Conservation (phyloP, 2,113 vertebrate genomes). For the Tichodroma muraria region DNA sequence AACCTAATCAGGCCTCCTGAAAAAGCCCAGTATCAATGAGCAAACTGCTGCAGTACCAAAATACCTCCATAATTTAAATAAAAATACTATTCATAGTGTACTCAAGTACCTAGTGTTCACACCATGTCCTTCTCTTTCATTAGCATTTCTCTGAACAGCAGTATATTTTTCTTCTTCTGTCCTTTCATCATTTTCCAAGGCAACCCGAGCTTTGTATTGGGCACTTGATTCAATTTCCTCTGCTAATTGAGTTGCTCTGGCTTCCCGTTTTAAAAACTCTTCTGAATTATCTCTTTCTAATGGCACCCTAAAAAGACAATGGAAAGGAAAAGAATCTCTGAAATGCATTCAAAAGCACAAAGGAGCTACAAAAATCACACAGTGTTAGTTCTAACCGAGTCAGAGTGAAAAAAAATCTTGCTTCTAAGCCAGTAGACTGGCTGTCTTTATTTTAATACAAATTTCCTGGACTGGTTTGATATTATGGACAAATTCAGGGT, state of each 20-base stretch:
- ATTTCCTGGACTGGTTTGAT: not conserved
- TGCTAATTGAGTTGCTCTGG: slow-evolving; percentile 94
- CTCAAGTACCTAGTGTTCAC: slow-evolving; percentile 81
- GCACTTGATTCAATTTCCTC: slow-evolving; percentile 98
- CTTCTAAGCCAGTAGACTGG: not conserved
- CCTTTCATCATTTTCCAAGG: slow-evolving; percentile 95
- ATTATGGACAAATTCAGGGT: not conserved
- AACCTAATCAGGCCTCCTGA: not conserved
- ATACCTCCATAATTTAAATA: not conserved
- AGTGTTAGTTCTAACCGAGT: not conserved
- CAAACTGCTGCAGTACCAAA: not conserved
- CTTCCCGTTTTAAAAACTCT: slow-evolving; percentile 96
- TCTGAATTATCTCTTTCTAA: slow-evolving; percentile 97
- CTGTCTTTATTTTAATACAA: not conserved
- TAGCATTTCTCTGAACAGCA: slow-evolving; percentile 85
- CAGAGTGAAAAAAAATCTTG: not conserved
- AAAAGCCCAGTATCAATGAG: not conserved
- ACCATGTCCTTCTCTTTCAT: slow-evolving; percentile 82
- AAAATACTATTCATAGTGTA: not conserved
- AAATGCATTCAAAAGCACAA: slow-evolving; percentile 13
- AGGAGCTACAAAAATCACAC: not conserved
- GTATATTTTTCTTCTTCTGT: slow-evolving; percentile 97
- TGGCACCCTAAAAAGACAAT: slow-evolving; percentile 80
- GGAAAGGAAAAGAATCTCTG: slow-evolving; percentile 28
- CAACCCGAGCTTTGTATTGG: slow-evolving; percentile 93